Evolutionary conservation across 2,797 vertebrate genomes (phyloP).

Genomic region (Thaleichthys pacificus): DNA sequence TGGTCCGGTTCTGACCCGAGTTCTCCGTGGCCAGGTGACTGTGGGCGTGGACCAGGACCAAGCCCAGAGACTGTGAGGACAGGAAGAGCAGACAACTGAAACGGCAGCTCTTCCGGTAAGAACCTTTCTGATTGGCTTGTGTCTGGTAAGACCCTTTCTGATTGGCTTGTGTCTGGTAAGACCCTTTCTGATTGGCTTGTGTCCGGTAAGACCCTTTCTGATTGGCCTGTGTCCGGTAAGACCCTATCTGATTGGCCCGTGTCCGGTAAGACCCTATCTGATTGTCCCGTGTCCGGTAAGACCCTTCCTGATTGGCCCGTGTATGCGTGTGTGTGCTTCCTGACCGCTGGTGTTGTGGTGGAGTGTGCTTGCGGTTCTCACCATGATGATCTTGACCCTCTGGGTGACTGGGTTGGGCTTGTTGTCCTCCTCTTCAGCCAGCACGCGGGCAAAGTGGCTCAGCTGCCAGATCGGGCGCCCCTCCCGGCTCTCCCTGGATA

Average conservation of each 20-base stretch:
- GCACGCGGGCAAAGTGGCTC: slow-evolving; percentile 82
- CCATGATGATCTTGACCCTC: slow-evolving; percentile 99
- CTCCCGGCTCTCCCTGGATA: slow-evolving; percentile 91
- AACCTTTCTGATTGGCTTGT: no score
- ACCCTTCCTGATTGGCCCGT: no score
- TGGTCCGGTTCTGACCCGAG: slow-evolving; percentile 55
- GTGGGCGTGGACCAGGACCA: slow-evolving; percentile 95
- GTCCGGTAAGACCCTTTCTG: no score
- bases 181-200: no score
- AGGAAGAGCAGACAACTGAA: not conserved
- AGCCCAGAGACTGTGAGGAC: slow-evolving; percentile 83
- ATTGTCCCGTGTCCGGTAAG: no score
- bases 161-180: no score
- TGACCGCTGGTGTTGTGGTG: no score
- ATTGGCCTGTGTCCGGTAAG: no score
- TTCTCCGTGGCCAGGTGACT: slow-evolving; percentile 80
- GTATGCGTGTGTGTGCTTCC: not conserved
- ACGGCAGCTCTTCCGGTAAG: not conserved
- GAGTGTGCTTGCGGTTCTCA: slow-evolving; percentile 54
- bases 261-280: no score
- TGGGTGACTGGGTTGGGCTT: slow-evolving; percentile 98
- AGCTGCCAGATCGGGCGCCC: slow-evolving; percentile 96
- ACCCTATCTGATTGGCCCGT: no score
- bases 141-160: no score
- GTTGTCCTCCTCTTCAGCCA: slow-evolving; percentile 96